Evolutionary conservation across 2,888 invertebrate genomes (phyloP).

Genomic region (Parnassius mnemosyne): DNA sequence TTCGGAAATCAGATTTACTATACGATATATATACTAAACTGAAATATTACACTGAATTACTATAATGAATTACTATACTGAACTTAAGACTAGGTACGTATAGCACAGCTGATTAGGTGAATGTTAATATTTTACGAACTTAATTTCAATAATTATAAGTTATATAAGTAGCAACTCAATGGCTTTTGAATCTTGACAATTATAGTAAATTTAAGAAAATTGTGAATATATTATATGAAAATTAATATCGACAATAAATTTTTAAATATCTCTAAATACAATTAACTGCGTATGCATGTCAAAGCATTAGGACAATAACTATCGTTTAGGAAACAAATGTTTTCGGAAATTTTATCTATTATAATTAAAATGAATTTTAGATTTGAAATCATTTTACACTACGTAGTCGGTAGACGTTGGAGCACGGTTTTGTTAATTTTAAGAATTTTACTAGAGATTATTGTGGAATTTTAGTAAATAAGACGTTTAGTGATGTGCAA

Average conservation of each 20-base stretch:
- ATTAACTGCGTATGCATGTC: slow-evolving; percentile 18
- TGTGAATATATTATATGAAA: slow-evolving; percentile 15
- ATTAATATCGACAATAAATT: slow-evolving; percentile 28
- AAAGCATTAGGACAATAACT: slow-evolving; percentile 25
- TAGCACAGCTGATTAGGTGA: no score
- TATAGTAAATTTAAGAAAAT: slow-evolving; percentile 12
- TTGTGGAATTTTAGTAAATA: slow-evolving; percentile 43
- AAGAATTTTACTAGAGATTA: slow-evolving; percentile 52
- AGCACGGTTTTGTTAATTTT: slow-evolving; percentile 66
- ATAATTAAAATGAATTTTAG: slow-evolving; percentile 38
- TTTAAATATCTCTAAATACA: slow-evolving; percentile 12
- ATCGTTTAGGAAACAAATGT: slow-evolving; percentile 28
- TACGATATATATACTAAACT: no score
- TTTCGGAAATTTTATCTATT: slow-evolving; percentile 37
- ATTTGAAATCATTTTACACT: slow-evolving; percentile 59
- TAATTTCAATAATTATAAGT: no score
- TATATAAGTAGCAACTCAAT: background rate
- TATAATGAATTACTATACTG: no score
- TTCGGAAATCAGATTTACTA: no score
- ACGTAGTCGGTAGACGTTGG: slow-evolving; percentile 71
- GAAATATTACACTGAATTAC: no score
- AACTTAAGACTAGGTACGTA: no score
- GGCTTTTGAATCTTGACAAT: slow-evolving; percentile 19
- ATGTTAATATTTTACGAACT: no score
- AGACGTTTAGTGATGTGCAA: slow-evolving; percentile 25